Conservation (phyloP, 2,113 vertebrate species). For the Lepisosteus oculatus region DNA sequence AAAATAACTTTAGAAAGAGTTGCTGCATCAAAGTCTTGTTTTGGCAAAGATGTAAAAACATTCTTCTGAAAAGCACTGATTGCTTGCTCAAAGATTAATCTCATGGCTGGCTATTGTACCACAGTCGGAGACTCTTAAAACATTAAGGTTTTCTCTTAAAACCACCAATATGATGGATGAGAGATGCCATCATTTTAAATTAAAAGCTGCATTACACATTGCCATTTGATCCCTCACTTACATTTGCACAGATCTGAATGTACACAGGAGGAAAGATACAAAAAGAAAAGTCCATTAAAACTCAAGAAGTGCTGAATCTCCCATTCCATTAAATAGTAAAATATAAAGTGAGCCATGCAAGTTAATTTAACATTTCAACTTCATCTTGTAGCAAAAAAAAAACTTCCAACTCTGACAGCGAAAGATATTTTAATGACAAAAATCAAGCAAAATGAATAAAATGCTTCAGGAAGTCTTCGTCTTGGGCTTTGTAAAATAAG, state of each 20-base stretch:
- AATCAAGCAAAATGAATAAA: not conserved
- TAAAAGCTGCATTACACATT: slow-evolving; percentile 7
- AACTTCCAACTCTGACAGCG: not conserved
- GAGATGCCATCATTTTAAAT: slow-evolving; percentile 12
- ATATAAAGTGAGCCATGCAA: slow-evolving; percentile 23
- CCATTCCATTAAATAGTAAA: slow-evolving; percentile 11
- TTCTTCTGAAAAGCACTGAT: not conserved
- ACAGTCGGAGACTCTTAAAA: slow-evolving; percentile 3
- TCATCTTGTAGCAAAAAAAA: slow-evolving; percentile 13
- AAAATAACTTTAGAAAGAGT: not conserved
- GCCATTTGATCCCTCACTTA: not conserved
- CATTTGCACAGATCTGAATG: not conserved
- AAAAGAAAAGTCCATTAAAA: slow-evolving; percentile 14
- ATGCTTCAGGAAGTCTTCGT: slow-evolving; percentile 50
- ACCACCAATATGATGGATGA: not conserved
- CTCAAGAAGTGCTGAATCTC: slow-evolving; percentile 10
- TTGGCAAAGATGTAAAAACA: not conserved
- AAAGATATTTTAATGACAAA: not conserved
- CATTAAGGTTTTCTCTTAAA: not conserved
- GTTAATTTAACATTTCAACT: slow-evolving; percentile 14
- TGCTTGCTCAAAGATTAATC: not conserved
- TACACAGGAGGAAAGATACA: not conserved
- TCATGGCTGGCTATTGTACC: not conserved
- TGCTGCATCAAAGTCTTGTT: not conserved
- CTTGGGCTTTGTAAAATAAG: slow-evolving; percentile 71